Conservation (phyloP, 2,888 invertebrate species). For the Asteroscopus sphinx region DNA sequence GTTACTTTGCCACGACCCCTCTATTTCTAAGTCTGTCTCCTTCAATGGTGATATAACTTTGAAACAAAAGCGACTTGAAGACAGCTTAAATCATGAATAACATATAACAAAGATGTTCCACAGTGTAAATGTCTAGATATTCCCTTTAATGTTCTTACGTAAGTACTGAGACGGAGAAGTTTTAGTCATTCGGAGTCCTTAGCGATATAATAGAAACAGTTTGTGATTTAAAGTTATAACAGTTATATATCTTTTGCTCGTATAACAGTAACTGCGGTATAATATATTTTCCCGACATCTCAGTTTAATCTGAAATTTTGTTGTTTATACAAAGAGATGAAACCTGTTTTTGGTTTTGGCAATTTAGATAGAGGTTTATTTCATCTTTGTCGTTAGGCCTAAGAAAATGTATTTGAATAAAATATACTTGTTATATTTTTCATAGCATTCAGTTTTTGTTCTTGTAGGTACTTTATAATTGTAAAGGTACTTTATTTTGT, state of each 20-base stretch:
- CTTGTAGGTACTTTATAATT: too few species aligned
- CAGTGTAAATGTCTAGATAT: conserved; percentile 42
- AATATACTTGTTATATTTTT: too few species aligned
- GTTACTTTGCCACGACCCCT: too few species aligned
- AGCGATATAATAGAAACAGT: conserved; percentile 35
- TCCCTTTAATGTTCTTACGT: conserved; percentile 26
- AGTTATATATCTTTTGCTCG: neutral
- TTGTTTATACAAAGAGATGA: conserved; percentile 2
- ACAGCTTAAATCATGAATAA: too few species aligned
- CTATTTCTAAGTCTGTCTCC: too few species aligned
- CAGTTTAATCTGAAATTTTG: conserved; percentile 16
- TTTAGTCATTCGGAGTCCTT: conserved; percentile 13
- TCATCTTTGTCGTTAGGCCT: too few species aligned
- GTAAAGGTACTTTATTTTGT: too few species aligned
- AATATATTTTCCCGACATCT: neutral
- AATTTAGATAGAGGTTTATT: neutral
- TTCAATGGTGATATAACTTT: too few species aligned
- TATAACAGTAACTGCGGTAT: too few species aligned
- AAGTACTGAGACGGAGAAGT: conserved; percentile 25
- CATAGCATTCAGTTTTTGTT: too few species aligned
- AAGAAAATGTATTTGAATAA: too few species aligned
- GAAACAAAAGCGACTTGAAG: too few species aligned
- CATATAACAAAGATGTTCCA: conserved; percentile 10
- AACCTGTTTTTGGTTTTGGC: neutral
- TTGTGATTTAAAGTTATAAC: conserved; percentile 25